Percentiles rank a stretch among this genome's conserved stretches.
phyloP scores from a whole-genome alignment of 2,113 vertebrate species.

The cat (Felis catus) region F.catus_Fca126_mat1.0 CM031419.1:86193001-86193500 shows the following conservation, averaged over 20 bases:
- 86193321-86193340: background rate
- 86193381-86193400: background rate
- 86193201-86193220: constrained; percentile 38
- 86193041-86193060: background rate
- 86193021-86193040: constrained; percentile 32
- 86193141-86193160: constrained; percentile 72
- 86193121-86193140: constrained; percentile 64
- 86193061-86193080: background rate
- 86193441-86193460: background rate
- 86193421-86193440: background rate
- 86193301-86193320: background rate
- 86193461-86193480: background rate
- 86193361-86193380: background rate
- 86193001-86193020: background rate
- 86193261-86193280: constrained; percentile 2
- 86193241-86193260: constrained; percentile 22
- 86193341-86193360: background rate
- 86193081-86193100: constrained; percentile 9
- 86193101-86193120: background rate
- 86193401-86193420: background rate
- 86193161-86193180: constrained; percentile 74
- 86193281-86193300: background rate
- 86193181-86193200: constrained; percentile 53
- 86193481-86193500: background rate
- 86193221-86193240: background rate